phyloP scores from a whole-genome alignment of 2,113 vertebrate species.

The Chamaetylas fuelleborni region DNA sequence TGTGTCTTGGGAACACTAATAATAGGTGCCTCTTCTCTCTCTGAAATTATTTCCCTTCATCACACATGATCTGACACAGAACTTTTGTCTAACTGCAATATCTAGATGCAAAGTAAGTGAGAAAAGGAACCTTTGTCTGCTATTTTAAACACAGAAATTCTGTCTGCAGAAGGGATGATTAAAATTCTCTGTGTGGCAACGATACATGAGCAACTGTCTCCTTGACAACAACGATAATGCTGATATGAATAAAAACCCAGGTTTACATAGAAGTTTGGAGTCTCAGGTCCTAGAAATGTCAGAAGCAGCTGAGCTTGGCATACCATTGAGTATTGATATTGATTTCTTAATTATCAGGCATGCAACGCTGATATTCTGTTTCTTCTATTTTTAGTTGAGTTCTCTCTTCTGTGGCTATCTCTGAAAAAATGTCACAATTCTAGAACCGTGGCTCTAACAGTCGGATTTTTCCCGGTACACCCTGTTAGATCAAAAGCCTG shows the following conservation, averaged over 20 bases:
- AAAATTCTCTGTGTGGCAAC: not conserved
- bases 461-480: not conserved
- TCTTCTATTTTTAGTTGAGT: not conserved
- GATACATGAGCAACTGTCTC: constrained; percentile 26
- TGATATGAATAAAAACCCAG: constrained; percentile 19
- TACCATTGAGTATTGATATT: not conserved
- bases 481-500: not conserved
- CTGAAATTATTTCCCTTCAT: not conserved
- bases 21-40: not conserved
- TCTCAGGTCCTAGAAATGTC: constrained; percentile 1
- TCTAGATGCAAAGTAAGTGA: not conserved
- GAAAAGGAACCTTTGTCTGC: not conserved
- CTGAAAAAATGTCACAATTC: not conserved
- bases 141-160: not conserved
- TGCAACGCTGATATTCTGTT: not conserved
- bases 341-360: constrained; percentile 3
- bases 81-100: not conserved
- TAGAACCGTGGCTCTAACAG: not conserved
- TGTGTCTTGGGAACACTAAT: not conserved
- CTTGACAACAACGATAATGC: constrained; percentile 19
- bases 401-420: not conserved
- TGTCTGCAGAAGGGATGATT: constrained; percentile 1
- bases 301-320: not conserved
- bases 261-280: constrained; percentile 1
- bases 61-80: not conserved